Conservation (phyloP, 2,888 invertebrate genomes). For the Hofmannophila pseudospretella region DNA sequence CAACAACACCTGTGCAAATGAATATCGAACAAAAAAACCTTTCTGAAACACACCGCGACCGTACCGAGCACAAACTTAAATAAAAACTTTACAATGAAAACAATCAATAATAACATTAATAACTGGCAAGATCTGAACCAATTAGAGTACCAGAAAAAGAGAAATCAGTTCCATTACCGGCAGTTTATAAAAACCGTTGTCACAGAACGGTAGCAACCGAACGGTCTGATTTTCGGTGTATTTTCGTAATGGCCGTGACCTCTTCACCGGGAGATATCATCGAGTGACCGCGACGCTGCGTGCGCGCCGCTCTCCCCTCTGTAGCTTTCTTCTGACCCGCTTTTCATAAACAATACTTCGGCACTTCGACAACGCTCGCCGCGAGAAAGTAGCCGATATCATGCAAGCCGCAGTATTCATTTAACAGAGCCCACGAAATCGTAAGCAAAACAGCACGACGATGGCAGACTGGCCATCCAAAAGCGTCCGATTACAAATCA, state of each 20-base stretch:
- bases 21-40: constrained; percentile 6
- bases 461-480: constrained; percentile 35
- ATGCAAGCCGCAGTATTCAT: constrained; percentile 45
- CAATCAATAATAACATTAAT: constrained; percentile 27
- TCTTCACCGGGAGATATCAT: constrained; percentile 65
- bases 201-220: constrained; percentile 46
- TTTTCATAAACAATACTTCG: constrained; percentile 75
- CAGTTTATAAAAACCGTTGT: constrained; percentile 45
- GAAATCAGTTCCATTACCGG: constrained; percentile 57
- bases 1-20: constrained; percentile 21
- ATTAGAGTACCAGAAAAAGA: constrained; percentile 54
- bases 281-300: constrained; percentile 46
- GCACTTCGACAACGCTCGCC: constrained; percentile 41
- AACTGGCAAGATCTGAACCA: constrained; percentile 41
- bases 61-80: not conserved
- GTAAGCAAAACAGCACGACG: constrained; percentile 20
- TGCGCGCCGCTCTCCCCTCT: constrained; percentile 43
- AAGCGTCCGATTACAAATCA: constrained; percentile 30
- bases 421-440: constrained; percentile 32
- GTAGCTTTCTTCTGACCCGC: constrained; percentile 75
- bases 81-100: constrained; percentile 6
- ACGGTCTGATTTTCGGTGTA: constrained; percentile 37
- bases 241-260: constrained; percentile 67
- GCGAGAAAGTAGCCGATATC: constrained; percentile 70
- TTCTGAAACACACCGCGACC: constrained; percentile 6